A percentile compares a stretch with the other conserved stretches of the same genome.
Evolutionary conservation across 2,113 vertebrate genomes (phyloP).

Genomic region (Hyaena hyaena): DNA sequence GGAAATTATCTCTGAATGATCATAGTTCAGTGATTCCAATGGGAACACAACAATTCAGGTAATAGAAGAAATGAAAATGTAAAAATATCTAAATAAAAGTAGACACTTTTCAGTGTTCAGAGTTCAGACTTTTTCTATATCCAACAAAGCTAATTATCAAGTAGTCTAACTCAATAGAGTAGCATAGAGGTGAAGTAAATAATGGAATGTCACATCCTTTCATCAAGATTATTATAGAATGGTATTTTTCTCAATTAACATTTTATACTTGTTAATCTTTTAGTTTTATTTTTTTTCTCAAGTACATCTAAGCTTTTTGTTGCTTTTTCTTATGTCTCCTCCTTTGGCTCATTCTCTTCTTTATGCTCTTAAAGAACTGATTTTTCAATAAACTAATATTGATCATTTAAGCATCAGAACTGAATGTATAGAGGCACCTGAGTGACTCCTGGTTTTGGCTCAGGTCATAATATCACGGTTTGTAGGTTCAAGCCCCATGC

Average conservation of each 20-base stretch:
- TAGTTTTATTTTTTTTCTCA: background rate
- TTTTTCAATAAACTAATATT: constrained; percentile 6
- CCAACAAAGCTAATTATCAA: background rate
- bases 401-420: background rate
- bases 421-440: background rate
- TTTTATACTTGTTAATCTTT: background rate
- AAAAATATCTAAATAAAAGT: constrained; percentile 31
- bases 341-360: background rate
- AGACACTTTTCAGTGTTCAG: background rate
- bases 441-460: too few relatives aligned
- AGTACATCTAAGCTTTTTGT: background rate
- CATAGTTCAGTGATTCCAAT: background rate
- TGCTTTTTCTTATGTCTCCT: background rate
- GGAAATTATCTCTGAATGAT: background rate
- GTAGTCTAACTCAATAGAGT: background rate
- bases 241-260: background rate
- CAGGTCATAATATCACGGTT: too few relatives aligned
- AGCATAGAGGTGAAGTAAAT: background rate
- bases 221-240: background rate
- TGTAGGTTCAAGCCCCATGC: too few relatives aligned
- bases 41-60: background rate
- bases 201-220: background rate
- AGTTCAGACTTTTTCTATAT: background rate
- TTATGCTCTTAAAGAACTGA: background rate
- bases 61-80: background rate